These are phyloP conservation scores for Palaemon carinicauda DNA, from an alignment of 1,140 invertebrate species.

Conservation along the genomic window DNA sequence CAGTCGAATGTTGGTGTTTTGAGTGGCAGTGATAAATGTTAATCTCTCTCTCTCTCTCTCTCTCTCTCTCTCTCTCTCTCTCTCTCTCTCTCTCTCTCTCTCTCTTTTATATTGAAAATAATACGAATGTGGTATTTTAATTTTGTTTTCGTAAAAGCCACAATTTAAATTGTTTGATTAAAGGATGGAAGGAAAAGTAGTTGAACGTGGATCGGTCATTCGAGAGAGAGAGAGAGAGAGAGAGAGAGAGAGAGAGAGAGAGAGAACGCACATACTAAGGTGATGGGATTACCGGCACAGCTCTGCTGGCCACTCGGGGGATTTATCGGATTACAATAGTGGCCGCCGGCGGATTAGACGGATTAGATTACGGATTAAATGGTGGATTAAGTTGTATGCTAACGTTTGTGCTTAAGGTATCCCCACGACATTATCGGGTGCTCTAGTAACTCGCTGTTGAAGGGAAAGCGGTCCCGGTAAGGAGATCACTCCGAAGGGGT, in stretches of 20 bases:
- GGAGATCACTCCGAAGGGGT: not conserved
- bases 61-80: not conserved
- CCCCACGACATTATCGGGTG: slow-evolving; percentile 9
- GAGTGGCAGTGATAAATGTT: not conserved
- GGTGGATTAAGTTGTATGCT: slow-evolving; percentile 25
- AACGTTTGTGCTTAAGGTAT: slow-evolving; percentile 10
- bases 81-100: not conserved
- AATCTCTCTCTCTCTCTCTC: not conserved
- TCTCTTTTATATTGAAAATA: not conserved
- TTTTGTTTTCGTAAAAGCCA: not conserved
- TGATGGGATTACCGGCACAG: not conserved
- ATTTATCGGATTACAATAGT: slow-evolving; percentile 24
- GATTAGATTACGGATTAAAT: slow-evolving; percentile 27
- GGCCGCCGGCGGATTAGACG: slow-evolving; percentile 25
- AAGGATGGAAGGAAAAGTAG: not conserved
- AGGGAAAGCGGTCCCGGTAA: not conserved
- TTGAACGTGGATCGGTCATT: not conserved
- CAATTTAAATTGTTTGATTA: no score
- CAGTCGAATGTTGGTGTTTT: no score
- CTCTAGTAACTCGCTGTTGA: not conserved
- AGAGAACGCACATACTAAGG: not conserved
- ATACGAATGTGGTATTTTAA: not conserved
- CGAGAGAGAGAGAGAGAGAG: not conserved
- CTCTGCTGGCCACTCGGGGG: slow-evolving; percentile 13
- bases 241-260: not conserved